phyloP scores from a whole-genome alignment of 2,888 invertebrate genomes.

The Zygothrica quintamaculata region DNA sequence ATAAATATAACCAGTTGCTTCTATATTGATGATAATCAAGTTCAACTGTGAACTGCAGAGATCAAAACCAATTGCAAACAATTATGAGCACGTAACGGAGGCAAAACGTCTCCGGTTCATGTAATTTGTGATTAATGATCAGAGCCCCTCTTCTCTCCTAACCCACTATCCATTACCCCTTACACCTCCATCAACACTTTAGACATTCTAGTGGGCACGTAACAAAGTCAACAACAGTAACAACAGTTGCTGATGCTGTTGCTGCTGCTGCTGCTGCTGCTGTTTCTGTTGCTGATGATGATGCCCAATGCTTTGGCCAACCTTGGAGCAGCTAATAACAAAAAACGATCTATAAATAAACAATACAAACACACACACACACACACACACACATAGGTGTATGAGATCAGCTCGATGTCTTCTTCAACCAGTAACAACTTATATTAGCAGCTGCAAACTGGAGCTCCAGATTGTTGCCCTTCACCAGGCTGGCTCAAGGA shows the following conservation, averaged over 20 bases:
- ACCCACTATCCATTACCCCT: no score
- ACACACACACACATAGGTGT: not conserved
- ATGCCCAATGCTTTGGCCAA: conserved; percentile 68
- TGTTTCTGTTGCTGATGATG: conserved; percentile 24
- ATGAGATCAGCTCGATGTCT: conserved; percentile 7
- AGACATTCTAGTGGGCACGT: conserved; percentile 62
- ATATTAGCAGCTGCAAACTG: conserved; percentile 57
- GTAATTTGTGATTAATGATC: conserved; percentile 70
- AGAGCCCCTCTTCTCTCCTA: no score
- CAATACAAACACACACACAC: conserved; percentile 7
- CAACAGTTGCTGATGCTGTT: conserved; percentile 35
- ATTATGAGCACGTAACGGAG: conserved; percentile 62
- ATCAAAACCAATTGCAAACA: conserved; percentile 54
- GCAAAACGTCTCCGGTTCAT: conserved; percentile 58
- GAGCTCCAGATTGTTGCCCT: conserved; percentile 53
- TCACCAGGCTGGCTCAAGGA: conserved; percentile 71
- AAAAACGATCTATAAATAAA: conserved; percentile 70
- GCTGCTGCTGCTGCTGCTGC: conserved; percentile 11
- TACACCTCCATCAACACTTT: no score
- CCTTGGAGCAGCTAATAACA: conserved; percentile 69
- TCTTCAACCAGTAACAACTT: conserved; percentile 58
- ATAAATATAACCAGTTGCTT: conserved; percentile 60
- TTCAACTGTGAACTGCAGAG: conserved; percentile 33
- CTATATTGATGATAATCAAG: conserved; percentile 43
- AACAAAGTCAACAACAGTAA: conserved; percentile 61